Evolutionary conservation across 2,888 invertebrate species (phyloP).

Genomic region (Stegophylla sp.): DNA sequence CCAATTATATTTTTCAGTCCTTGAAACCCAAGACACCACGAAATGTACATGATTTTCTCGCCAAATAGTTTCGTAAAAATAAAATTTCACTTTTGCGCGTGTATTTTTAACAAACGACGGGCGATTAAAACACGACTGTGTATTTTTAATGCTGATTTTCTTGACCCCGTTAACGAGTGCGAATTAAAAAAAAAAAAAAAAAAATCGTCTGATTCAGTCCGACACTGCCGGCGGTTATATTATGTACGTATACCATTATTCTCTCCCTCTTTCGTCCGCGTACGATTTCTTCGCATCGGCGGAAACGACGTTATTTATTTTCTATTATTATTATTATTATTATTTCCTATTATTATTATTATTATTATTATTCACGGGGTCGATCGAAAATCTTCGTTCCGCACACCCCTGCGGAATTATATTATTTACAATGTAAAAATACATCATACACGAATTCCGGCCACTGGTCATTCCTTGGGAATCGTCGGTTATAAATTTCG

Average conservation of each 20-base stretch:
- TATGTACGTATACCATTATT: neutral
- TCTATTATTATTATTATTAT: neutral
- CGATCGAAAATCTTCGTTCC: conserved; percentile 32
- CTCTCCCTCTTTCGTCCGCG: too few relatives aligned
- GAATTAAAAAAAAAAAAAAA: neutral
- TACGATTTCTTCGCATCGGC: neutral
- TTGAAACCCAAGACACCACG: conserved; percentile 31
- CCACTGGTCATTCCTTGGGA: conserved; percentile 55
- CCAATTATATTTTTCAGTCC: conserved; percentile 17
- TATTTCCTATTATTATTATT: neutral
- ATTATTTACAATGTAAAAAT: conserved; percentile 3
- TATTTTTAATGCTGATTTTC: neutral
- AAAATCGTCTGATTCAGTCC: neutral
- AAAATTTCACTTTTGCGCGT: conserved; percentile 37
- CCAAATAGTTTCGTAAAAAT: conserved; percentile 41
- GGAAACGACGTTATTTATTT: conserved; percentile 10
- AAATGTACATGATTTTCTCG: conserved; percentile 4
- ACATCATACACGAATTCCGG: conserved; percentile 30
- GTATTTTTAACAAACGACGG: conserved; percentile 15
- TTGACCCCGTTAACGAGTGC: neutral
- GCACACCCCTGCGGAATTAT: conserved; percentile 39
- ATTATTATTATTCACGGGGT: conserved; percentile 18
- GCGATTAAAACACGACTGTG: neutral
- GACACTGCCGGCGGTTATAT: neutral
- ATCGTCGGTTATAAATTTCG: conserved; percentile 56